Evolutionary conservation across 92 coral and sea anemone species (phyloP).

Genomic region (Nematostella vectensis): DNA sequence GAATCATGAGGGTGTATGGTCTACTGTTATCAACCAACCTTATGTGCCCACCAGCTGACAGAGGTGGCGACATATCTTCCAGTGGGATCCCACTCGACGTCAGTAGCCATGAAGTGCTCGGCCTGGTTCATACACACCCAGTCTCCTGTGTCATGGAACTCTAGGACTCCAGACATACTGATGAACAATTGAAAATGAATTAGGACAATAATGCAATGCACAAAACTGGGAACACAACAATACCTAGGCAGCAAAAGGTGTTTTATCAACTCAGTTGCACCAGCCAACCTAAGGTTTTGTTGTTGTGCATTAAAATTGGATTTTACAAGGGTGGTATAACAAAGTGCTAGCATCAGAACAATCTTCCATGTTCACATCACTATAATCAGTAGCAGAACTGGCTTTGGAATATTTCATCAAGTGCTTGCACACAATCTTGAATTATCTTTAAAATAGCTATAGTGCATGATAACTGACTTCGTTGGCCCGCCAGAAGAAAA

Average conservation of each 20-base stretch:
- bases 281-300: no score
- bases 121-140: conserved; percentile 86
- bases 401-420: conserved; percentile 77
- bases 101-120: conserved; percentile 97
- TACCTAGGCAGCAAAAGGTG: no score
- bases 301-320: no score
- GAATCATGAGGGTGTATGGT: no score
- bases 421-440: conserved; percentile 6
- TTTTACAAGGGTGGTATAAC: background rate
- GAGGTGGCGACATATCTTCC: conserved; percentile 93
- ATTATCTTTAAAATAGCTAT: no score
- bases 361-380: conserved; percentile 66
- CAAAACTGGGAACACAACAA: background rate
- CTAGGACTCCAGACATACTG: conserved; percentile 96
- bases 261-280: no score
- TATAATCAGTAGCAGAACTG: conserved; percentile 92
- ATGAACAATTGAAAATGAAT: background rate
- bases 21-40: conserved; percentile 43
- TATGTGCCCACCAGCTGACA: conserved; percentile 99
- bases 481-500: no score
- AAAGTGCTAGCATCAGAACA: conserved; percentile 7
- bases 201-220: no score
- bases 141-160: conserved; percentile 88
- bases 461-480: no score
- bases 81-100: conserved; percentile 97